These are phyloP conservation scores for Morelia viridis DNA, from an alignment of 2,797 vertebrate genomes.

Conservation along the genomic window DNA sequence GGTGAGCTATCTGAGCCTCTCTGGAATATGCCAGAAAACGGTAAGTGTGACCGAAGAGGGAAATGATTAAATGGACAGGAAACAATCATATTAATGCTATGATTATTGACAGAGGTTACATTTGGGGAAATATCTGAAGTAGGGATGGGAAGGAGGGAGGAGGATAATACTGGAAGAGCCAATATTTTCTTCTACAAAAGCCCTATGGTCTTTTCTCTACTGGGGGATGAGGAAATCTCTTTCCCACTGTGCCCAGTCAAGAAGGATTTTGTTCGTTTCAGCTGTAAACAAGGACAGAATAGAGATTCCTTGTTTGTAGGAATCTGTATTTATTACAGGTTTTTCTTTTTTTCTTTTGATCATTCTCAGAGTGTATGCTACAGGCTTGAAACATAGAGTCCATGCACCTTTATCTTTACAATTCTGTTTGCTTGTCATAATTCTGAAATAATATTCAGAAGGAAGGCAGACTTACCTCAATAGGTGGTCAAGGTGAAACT, in stretches of 20 bases:
- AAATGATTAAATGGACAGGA: background rate
- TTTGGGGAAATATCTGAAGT: background rate
- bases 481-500: slow-evolving; percentile 34
- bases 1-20: background rate
- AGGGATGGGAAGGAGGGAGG: background rate
- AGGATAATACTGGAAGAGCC: background rate
- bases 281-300: slow-evolving; percentile 20
- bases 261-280: background rate
- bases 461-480: slow-evolving; percentile 19
- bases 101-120: background rate
- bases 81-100: background rate
- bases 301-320: background rate
- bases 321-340: slow-evolving; percentile 53
- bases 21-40: background rate
- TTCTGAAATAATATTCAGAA: slow-evolving; percentile 46
- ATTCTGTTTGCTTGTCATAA: slow-evolving; percentile 55
- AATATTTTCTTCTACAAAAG: background rate
- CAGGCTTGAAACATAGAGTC: slow-evolving; percentile 54
- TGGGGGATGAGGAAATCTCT: background rate
- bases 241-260: background rate
- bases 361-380: slow-evolving; percentile 40
- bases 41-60: background rate
- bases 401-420: slow-evolving; percentile 51
- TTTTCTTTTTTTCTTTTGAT: slow-evolving; percentile 51
- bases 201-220: background rate